Evolutionary conservation across 2,113 vertebrate genomes (phyloP).

Genomic region (Apeltes quadracus): DNA sequence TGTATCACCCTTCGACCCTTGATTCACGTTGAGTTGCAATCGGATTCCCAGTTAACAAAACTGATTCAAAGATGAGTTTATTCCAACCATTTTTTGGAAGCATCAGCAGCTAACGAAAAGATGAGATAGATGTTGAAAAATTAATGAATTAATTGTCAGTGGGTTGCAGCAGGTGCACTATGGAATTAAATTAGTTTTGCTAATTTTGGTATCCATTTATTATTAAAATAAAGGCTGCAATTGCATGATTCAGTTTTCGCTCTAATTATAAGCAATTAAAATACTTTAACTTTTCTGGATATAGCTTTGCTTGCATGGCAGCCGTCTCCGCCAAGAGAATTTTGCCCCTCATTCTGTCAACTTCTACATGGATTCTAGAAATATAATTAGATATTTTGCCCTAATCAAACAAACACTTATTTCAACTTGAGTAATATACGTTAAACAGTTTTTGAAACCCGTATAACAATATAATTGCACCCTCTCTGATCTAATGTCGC

Average conservation of each 20-base stretch:
- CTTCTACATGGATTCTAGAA: background rate
- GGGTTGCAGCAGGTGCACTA: slow-evolving; percentile 2
- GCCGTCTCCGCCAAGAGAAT: slow-evolving; percentile 6
- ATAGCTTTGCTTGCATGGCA: background rate
- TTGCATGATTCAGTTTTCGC: slow-evolving; percentile 1
- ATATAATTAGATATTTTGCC: background rate
- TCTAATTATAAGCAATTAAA: slow-evolving; percentile 29
- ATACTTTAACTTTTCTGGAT: background rate
- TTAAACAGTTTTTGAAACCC: background rate
- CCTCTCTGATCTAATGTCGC: background rate
- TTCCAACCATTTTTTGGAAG: background rate
- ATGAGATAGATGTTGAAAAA: background rate
- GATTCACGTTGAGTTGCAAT: slow-evolving; percentile 5
- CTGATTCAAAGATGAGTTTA: background rate
- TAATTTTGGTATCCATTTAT: slow-evolving; percentile 17
- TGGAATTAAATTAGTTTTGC: slow-evolving; percentile 8
- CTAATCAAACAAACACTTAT: slow-evolving; percentile 4
- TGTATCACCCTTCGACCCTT: background rate
- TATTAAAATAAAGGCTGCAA: slow-evolving; percentile 6
- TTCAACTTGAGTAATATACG: background rate
- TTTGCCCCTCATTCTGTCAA: slow-evolving; percentile 2
- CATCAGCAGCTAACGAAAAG: background rate
- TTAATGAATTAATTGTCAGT: background rate
- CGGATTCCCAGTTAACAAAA: slow-evolving; percentile 12
- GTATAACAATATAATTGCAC: background rate